These are phyloP conservation scores for Hyaena hyaena DNA, from an alignment of 2,113 vertebrate genomes.

Conservation along the genomic window DNA sequence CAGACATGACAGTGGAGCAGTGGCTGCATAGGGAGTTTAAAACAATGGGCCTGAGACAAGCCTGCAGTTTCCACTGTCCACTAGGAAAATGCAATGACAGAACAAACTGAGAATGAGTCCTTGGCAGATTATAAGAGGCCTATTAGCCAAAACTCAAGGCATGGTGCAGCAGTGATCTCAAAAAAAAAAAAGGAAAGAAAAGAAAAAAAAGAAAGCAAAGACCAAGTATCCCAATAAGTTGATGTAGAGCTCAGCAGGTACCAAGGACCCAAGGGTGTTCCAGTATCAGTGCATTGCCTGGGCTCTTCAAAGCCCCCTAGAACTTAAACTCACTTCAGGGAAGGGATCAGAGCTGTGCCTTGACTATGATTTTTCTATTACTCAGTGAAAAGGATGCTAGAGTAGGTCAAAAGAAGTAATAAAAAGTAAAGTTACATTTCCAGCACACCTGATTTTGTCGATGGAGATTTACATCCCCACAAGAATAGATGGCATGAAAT, in stretches of 20 bases:
- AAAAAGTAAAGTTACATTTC: slow-evolving; percentile 7
- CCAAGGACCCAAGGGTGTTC: neutral
- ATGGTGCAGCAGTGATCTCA: neutral
- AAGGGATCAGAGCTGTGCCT: neutral
- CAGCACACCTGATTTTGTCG: neutral
- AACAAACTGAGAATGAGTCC: neutral
- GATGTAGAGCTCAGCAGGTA: neutral
- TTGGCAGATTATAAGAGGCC: neutral
- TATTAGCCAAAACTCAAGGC: neutral
- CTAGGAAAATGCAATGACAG: neutral
- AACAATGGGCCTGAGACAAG: neutral
- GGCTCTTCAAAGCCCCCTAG: neutral
- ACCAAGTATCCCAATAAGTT: neutral
- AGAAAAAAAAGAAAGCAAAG: neutral
- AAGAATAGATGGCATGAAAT: neutral
- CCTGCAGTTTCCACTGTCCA: neutral
- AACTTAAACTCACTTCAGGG: neutral
- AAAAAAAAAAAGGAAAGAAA: no score
- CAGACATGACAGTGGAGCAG: neutral
- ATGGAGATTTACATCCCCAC: neutral
- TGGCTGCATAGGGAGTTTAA: neutral
- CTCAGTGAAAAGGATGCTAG: neutral
- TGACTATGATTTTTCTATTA: neutral
- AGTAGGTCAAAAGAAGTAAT: neutral
- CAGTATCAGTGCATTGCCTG: neutral